Percentiles rank a stretch among this genome's conserved stretches.
Conservation (phyloP, 2,797 vertebrate species). For the Pampus argenteus region DNA sequence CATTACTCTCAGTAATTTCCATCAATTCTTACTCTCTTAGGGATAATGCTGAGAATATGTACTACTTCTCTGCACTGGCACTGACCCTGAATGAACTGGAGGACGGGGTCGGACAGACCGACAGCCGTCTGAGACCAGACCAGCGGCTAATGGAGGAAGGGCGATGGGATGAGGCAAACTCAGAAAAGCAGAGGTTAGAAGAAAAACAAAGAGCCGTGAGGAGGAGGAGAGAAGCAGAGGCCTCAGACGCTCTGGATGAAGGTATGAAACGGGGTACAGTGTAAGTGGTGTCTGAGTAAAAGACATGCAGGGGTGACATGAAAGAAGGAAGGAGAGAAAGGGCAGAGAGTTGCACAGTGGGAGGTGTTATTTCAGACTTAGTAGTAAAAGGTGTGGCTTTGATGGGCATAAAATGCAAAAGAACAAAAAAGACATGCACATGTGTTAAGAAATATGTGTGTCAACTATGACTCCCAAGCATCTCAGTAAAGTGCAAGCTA, state of each 20-base stretch:
- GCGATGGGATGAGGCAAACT: conserved; percentile 96
- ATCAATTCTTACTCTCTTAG: conserved; percentile 70
- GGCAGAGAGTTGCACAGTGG: neutral
- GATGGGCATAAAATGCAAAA: no score
- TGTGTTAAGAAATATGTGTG: neutral
- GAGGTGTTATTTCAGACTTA: neutral
- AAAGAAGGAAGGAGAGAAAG: neutral
- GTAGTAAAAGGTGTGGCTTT: no score
- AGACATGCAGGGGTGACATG: neutral
- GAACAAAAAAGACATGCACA: neutral
- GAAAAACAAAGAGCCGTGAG: conserved; percentile 94
- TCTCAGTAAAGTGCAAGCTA: no score
- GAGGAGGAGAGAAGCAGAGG: conserved; percentile 92
- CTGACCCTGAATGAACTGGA: conserved; percentile 94
- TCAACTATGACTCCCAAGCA: neutral
- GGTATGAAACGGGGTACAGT: conserved; percentile 79
- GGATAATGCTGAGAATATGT: conserved; percentile 98
- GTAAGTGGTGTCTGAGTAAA: neutral
- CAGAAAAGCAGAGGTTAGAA: conserved; percentile 95
- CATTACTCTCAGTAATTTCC: neutral
- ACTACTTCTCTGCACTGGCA: conserved; percentile 94
- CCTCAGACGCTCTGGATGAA: conserved; percentile 87
- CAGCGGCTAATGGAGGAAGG: conserved; percentile 98
- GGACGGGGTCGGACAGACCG: conserved; percentile 87
- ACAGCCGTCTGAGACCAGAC: conserved; percentile 94